These are phyloP conservation scores for Pavo muticus DNA, from an alignment of 2,113 vertebrate species.

Conservation along the genomic window DNA sequence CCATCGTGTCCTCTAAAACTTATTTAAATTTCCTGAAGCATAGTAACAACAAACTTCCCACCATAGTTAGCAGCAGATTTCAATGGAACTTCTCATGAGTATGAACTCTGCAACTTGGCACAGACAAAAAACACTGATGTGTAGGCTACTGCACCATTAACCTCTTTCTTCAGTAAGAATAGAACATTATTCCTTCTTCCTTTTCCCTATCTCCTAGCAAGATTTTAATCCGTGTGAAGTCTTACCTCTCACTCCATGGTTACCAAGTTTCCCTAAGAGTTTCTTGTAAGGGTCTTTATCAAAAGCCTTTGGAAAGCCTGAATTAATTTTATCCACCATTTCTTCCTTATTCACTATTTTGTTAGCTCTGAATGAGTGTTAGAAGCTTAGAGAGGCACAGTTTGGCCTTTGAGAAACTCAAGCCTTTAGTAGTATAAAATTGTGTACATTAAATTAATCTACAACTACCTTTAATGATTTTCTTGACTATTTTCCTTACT, in stretches of 20 bases:
- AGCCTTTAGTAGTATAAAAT: background rate
- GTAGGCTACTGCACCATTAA: background rate
- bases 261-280: slow-evolving; percentile 40
- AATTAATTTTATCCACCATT: slow-evolving; percentile 58
- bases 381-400: background rate
- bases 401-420: background rate
- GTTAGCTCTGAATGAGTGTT: slow-evolving; percentile 18
- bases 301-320: slow-evolving; percentile 61
- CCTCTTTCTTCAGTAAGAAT: slow-evolving; percentile 8
- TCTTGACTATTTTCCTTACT: background rate
- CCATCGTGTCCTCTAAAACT: background rate
- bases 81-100: slow-evolving; percentile 16
- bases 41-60: slow-evolving; percentile 16
- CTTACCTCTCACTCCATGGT: slow-evolving; percentile 55
- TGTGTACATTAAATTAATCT: slow-evolving; percentile 12
- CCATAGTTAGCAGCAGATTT: slow-evolving; percentile 1
- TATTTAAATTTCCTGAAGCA: slow-evolving; percentile 17
- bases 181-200: slow-evolving; percentile 5
- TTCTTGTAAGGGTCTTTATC: slow-evolving; percentile 39
- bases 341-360: slow-evolving; percentile 48
- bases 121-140: background rate
- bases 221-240: slow-evolving; percentile 40
- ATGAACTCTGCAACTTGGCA: background rate
- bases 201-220: slow-evolving; percentile 2
- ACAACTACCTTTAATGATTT: background rate